phyloP scores from a whole-genome alignment of 2,113 vertebrate genomes.

The Chlorodrepanis virens region DNA sequence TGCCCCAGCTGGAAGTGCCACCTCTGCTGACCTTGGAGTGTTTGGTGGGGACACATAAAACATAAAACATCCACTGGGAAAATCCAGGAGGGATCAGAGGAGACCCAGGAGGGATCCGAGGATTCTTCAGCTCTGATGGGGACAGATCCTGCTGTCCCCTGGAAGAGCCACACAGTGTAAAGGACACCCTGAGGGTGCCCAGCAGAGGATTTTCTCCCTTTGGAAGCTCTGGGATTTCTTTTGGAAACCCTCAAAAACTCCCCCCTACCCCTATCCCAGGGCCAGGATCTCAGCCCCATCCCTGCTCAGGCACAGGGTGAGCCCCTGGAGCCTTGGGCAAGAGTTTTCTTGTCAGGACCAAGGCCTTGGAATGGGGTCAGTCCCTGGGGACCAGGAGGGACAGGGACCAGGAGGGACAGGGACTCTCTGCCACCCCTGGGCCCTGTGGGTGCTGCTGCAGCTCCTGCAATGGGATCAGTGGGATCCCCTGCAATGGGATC shows the following conservation, averaged over 20 bases:
- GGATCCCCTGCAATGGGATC: too few relatives aligned
- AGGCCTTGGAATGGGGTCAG: neutral
- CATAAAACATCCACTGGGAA: neutral
- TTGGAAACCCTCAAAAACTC: neutral
- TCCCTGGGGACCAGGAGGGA: neutral
- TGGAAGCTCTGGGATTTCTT: neutral
- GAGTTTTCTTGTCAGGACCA: neutral
- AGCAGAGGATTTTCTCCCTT: neutral
- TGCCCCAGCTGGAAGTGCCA: neutral
- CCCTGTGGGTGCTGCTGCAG: neutral
- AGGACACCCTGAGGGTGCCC: neutral
- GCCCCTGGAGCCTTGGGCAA: neutral
- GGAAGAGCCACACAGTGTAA: neutral
- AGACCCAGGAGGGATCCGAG: neutral
- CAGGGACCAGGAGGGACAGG: neutral
- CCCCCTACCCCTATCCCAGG: neutral
- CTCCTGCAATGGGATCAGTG: neutral
- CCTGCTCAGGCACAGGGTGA: neutral
- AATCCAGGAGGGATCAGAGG: neutral
- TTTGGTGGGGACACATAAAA: neutral
- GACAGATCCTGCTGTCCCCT: accelerated
- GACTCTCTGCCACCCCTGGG: neutral
- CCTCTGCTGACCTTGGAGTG: neutral
- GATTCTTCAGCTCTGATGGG: neutral
- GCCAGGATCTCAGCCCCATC: neutral